These are phyloP conservation scores for Prietella phreatophila DNA, from an alignment of 2,113 vertebrate species.

Conservation along the genomic window DNA sequence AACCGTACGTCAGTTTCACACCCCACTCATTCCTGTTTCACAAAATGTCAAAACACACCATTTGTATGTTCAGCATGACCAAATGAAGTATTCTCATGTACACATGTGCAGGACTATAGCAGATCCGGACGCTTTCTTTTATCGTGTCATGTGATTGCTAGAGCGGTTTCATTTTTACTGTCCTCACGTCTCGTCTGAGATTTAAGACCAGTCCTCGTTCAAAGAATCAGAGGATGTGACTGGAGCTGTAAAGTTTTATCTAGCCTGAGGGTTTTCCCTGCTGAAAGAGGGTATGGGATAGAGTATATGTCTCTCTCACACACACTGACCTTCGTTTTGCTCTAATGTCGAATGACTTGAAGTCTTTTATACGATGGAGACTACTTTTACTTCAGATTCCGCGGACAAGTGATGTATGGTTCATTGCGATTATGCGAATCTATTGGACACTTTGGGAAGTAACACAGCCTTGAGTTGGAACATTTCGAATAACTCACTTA, in stretches of 20 bases:
- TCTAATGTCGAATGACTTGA: not conserved
- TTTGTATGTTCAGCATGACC: constrained; percentile 23
- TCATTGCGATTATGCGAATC: not conserved
- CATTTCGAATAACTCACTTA: no score
- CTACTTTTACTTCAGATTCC: not conserved
- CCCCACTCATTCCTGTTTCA: constrained; percentile 11
- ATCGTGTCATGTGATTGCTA: constrained; percentile 44
- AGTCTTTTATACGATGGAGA: not conserved
- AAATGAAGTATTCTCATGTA: not conserved
- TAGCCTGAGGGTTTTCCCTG: constrained; percentile 50
- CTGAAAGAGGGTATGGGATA: constrained; percentile 41
- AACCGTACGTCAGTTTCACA: constrained; percentile 14
- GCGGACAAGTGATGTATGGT: not conserved
- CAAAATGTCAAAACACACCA: constrained; percentile 26
- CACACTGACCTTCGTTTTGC: not conserved
- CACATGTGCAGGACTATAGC: not conserved
- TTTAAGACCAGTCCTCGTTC: constrained; percentile 58
- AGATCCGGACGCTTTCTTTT: constrained; percentile 15
- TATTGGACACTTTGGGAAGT: not conserved
- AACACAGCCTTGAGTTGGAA: not conserved
- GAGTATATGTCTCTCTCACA: no score
- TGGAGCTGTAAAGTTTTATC: constrained; percentile 48
- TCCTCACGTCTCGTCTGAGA: constrained; percentile 37
- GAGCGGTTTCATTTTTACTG: not conserved
- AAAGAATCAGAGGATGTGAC: constrained; percentile 52